Percentiles rank a stretch among this genome's conserved stretches.
Conservation (phyloP, 2,797 vertebrate species). For the Erpetoichthys calabaricus region DNA sequence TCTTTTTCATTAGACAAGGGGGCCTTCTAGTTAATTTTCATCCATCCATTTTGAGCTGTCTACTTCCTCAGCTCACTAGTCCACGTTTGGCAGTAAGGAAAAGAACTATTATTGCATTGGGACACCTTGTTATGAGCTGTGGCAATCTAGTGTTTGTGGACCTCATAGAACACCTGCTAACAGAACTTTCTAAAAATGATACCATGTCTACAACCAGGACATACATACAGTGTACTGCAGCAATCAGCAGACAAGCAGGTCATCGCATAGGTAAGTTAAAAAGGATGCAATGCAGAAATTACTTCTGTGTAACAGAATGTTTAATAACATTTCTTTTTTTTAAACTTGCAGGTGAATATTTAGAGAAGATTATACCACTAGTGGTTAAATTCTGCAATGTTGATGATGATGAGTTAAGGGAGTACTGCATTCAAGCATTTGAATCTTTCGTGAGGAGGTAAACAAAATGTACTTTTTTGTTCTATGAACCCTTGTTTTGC, state of each 20-base stretch:
- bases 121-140: conserved; percentile 96
- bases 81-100: conserved; percentile 95
- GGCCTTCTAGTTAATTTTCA: conserved; percentile 97
- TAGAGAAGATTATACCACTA: conserved; percentile 92
- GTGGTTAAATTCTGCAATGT: conserved; percentile 97
- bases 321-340: conserved; percentile 11
- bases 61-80: conserved; percentile 94
- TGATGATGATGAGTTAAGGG: conserved; percentile 90
- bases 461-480: background rate
- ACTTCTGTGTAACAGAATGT: background rate
- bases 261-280: conserved; percentile 82
- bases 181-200: conserved; percentile 89
- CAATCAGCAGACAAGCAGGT: conserved; percentile 96
- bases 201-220: conserved; percentile 97
- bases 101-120: conserved; percentile 94
- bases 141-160: conserved; percentile 96
- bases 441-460: conserved; percentile 96
- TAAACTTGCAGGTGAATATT: conserved; percentile 63
- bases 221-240: conserved; percentile 96
- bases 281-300: background rate
- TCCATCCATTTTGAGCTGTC: conserved; percentile 94
- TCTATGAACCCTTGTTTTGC: background rate
- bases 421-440: conserved; percentile 98
- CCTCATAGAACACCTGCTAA: conserved; percentile 90
- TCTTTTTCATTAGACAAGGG: conserved; percentile 64